These are phyloP conservation scores for Corythaeola cristata DNA, from an alignment of 2,113 vertebrate genomes.

Conservation along the genomic window DNA sequence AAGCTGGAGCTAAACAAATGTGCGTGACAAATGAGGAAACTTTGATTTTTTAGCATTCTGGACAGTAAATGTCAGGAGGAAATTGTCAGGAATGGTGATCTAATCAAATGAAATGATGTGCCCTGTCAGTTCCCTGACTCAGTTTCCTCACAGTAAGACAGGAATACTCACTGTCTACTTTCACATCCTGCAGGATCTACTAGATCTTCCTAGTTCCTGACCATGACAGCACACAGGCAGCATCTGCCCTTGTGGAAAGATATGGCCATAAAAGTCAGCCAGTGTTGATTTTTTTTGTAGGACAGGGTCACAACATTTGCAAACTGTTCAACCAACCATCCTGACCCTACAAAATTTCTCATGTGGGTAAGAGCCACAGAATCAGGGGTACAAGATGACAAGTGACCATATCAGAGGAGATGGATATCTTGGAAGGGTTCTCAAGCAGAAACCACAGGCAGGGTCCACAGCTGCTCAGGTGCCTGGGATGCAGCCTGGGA, in stretches of 20 bases:
- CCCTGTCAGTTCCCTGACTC: neutral
- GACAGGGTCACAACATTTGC: neutral
- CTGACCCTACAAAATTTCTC: neutral
- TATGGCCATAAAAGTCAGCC: accelerated
- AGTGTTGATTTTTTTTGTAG: neutral
- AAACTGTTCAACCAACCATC: neutral
- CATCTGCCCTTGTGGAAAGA: neutral
- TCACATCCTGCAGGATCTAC: neutral
- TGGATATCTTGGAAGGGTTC: neutral
- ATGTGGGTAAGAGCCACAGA: neutral
- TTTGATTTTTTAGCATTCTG: neutral
- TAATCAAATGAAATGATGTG: neutral
- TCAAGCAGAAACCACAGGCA: neutral
- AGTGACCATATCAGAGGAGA: neutral
- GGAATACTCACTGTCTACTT: neutral
- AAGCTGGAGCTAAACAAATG: neutral
- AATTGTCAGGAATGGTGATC: neutral
- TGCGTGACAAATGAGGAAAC: neutral
- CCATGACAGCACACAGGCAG: neutral
- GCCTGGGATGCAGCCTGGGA: neutral
- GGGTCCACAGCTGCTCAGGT: neutral
- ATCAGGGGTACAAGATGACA: neutral
- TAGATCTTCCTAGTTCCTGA: neutral
- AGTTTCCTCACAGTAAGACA: neutral
- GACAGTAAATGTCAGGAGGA: neutral